Base-by-base conservation (phyloP, 2,113 vertebrate species). In the Etheostoma spectabile region DNA sequence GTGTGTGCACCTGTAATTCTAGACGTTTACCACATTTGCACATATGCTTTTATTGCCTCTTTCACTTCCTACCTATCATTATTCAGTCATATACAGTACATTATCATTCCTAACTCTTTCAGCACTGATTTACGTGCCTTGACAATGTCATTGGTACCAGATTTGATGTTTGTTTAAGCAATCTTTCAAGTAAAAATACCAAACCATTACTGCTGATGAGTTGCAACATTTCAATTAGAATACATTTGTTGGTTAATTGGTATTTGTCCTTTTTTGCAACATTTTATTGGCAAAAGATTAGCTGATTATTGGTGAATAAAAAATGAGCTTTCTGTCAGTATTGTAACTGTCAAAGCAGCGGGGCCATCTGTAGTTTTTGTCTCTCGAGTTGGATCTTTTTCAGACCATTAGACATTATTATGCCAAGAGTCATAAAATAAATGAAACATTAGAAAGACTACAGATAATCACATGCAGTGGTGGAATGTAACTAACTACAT, bases 1-100 rank as follows among this genome's bases (percentile, higher is more conserved):
- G 48, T 74, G 74, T 81, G 74, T 53, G 35, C 67, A 60, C 67
- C 72, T 51, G 77, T 84, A 79, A 86, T 82, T 91, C 70, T 71
- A 86, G 75, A 90, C 78, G 77, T 80, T 82, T 75, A 84, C 68
- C 75, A 55, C 71, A 62, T 68, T 81, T 71, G 85, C 70, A 70
- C 74, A 86, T 85, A 83, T 83, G 80, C 78, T 88, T 60, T 71
- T 35, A 74, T 84, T 35, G 62, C 77, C 52, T 80, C 15, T 67
- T 82, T 64, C 77, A 53, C 46, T 69, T 63, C 61, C 61, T 38
- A 45, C 53, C 22, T 57, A 46, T 83, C 3, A 56, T 68, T 84
- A 83, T 66, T 62, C 55, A 48, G 30, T 30, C 22, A 5, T 30
- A 30, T 21, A 68, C 27, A 27, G 27, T 27, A 27, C 42, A 35